Evolutionary conservation across 2,113 vertebrate genomes (phyloP).

Genomic region (Aramus guarauna): DNA sequence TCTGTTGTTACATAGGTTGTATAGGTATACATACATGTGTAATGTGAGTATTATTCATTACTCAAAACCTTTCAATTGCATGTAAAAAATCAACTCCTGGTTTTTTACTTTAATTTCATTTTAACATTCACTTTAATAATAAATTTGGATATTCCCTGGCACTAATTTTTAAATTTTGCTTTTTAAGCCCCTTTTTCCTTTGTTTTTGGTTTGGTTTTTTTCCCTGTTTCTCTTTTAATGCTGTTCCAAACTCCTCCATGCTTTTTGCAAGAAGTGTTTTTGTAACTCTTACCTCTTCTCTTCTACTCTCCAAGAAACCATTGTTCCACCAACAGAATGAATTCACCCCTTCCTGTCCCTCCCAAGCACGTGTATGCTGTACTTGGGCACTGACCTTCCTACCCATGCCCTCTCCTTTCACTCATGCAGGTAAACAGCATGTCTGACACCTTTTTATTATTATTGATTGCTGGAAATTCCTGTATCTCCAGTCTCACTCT

Average conservation of each 20-base stretch:
- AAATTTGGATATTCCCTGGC: neutral
- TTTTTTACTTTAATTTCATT: neutral
- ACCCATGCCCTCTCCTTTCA: rapidly evolving
- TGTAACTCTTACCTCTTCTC: neutral
- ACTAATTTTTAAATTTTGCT: neutral
- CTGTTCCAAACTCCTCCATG: neutral
- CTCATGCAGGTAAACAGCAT: neutral
- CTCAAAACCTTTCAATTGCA: neutral
- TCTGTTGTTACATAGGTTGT: neutral
- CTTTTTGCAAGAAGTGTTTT: neutral
- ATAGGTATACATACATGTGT: neutral
- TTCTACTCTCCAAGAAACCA: neutral
- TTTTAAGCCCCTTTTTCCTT: neutral
- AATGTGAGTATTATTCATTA: neutral
- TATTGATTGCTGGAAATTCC: neutral
- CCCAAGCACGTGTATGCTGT: rapidly evolving
- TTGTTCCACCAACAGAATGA: neutral
- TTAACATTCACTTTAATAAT: neutral
- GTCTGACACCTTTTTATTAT: neutral
- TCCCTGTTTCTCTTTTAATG: too few relatives aligned
- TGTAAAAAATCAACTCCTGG: neutral
- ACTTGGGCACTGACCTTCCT: neutral
- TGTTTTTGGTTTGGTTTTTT: neutral
- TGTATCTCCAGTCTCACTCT: neutral
- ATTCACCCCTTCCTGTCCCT: neutral